A percentile compares a stretch with the other conserved stretches of the same genome.
Conservation (phyloP, 1,140 invertebrate species). For the Asobara japonica region DNA sequence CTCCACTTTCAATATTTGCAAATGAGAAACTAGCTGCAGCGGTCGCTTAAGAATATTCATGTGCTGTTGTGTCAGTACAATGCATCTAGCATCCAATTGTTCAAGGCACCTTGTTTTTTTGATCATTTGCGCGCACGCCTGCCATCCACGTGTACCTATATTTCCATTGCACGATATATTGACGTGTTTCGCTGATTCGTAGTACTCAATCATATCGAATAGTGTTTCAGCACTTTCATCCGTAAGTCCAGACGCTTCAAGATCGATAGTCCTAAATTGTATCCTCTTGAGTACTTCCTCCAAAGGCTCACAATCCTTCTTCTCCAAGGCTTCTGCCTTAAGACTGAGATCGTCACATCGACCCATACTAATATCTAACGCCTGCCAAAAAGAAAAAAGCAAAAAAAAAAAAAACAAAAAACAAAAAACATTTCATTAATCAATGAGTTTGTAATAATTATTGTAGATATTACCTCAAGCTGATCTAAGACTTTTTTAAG, state of each 20-base stretch:
- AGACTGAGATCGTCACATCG: constrained; percentile 68
- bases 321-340: constrained; percentile 67
- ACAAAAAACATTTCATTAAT: too few species aligned
- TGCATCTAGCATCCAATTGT: constrained; percentile 75
- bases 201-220: constrained; percentile 93
- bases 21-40: constrained; percentile 73
- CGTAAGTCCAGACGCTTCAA: constrained; percentile 75
- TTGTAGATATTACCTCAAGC: constrained; percentile 69
- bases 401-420: constrained; percentile 30
- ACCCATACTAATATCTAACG: constrained; percentile 38
- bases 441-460: constrained; percentile 8
- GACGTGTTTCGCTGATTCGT: constrained; percentile 82
- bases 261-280: constrained; percentile 76
- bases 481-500: constrained; percentile 76
- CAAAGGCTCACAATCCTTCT: constrained; percentile 74
- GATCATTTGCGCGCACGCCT: constrained; percentile 80
- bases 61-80: constrained; percentile 74
- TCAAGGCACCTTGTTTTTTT: constrained; percentile 81
- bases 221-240: constrained; percentile 77
- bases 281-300: constrained; percentile 82
- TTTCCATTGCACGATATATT: constrained; percentile 81
- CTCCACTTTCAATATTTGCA: constrained; percentile 79
- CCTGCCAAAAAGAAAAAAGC: constrained; percentile 23
- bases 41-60: constrained; percentile 77
- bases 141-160: constrained; percentile 82